A percentile compares a stretch with the other conserved stretches of the same genome.
Conservation (phyloP, 2,113 vertebrate species). For the Oceanites oceanicus region DNA sequence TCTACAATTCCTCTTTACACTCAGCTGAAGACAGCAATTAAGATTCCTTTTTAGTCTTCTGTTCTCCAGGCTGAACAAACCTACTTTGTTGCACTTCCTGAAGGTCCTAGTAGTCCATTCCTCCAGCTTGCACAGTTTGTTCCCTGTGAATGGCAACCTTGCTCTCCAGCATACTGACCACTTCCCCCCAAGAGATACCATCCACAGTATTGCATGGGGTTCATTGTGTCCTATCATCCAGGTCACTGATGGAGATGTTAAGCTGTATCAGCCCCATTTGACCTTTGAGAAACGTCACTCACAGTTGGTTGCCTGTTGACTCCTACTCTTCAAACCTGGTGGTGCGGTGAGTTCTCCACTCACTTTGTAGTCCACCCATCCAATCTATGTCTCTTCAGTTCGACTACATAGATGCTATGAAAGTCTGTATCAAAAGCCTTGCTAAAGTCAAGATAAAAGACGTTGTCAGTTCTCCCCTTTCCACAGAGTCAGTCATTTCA, state of each 20-base stretch:
- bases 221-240: not conserved
- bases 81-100: not conserved
- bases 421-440: not conserved
- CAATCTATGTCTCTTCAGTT: not conserved
- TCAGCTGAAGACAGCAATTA: not conserved
- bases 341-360: not conserved
- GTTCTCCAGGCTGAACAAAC: not conserved
- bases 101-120: not conserved
- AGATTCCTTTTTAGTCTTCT: not conserved
- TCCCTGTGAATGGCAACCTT: not conserved
- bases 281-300: not conserved
- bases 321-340: not conserved
- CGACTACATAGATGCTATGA: not conserved
- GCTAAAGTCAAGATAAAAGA: not conserved
- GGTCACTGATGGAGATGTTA: not conserved
- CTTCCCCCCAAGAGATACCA: not conserved
- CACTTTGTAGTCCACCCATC: not conserved
- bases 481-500: not conserved
- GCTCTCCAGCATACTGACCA: not conserved
- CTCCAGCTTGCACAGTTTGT: not conserved
- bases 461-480: not conserved
- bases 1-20: not conserved
- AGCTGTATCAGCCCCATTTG: not conserved
- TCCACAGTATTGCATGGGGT: rapidly evolving
- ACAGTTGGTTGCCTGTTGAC: not conserved